These are phyloP conservation scores for Mustela nigripes DNA, from an alignment of 2,113 vertebrate genomes.

Conservation along the genomic window DNA sequence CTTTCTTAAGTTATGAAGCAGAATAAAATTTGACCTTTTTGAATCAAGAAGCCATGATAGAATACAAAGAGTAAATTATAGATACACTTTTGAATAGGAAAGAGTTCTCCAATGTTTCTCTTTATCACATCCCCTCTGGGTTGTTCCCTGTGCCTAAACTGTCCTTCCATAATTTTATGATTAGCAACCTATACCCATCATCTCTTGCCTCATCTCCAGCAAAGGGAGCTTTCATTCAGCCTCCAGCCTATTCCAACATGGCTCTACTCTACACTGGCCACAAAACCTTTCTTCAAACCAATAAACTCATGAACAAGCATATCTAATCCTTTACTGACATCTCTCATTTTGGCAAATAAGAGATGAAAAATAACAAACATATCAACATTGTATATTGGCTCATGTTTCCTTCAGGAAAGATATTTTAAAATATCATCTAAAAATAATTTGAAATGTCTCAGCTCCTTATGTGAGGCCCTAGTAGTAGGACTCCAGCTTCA, in stretches of 20 bases:
- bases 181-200: background rate
- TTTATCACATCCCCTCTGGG: background rate
- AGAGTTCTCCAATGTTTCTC: background rate
- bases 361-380: background rate
- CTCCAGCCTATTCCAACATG: background rate
- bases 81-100: background rate
- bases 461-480: background rate
- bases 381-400: background rate
- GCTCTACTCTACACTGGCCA: background rate
- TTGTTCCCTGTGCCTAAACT: background rate
- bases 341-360: background rate
- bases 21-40: background rate
- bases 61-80: background rate
- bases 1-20: background rate
- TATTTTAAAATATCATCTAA: background rate
- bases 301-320: background rate
- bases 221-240: background rate
- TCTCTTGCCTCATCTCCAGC: background rate
- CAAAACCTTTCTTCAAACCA: background rate
- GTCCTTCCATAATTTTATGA: background rate
- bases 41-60: background rate
- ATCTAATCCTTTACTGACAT: background rate
- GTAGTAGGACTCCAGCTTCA: background rate
- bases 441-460: background rate
- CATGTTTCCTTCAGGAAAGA: background rate